Evolutionary conservation across 1,140 invertebrate genomes (phyloP), one percentile per base, ranked within the genome.

Genomic region (Hylaeus anthracinus): DNA sequence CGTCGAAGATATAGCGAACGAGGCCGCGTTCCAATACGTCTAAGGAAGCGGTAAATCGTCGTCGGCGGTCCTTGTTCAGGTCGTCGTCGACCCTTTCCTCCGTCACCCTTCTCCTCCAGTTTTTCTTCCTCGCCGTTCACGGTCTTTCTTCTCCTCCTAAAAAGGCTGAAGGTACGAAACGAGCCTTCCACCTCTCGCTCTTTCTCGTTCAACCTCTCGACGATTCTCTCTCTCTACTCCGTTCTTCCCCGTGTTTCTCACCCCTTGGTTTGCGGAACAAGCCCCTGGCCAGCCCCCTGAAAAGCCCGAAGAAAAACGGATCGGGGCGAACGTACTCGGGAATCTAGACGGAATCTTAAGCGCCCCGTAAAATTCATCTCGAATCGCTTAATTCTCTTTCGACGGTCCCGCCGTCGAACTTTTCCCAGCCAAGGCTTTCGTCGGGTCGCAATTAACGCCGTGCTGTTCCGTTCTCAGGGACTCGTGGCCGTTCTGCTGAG

Each of bases 341-440:
- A 83, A 79, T 81, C 81, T 69, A 81, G 83, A 9, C 69, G 80
- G 80, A 78, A 84, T 82, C 75, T 83, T 77, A 85, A 85, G 75
- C 81, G 65, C 72, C 53, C 81, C 83, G 80, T 83, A 78, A 83
- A 85, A 83, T 72, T 85, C 65, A 77, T 82, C 80, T 79, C 73
- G 74, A 77, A 85, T 85, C 83, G 80, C 81, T 82, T 85, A 85
- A 82, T 85, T 81, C 82, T 82, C 81, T 75, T 79, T 81, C 69
- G 72, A 81, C 72, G 63, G 79, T 55, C 56, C 53, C 70, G 66
- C 61, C 61, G 77, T 79, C 77, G 64, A 83, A 78, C 72, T 81
- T 75, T 83, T 71, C 76, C 53, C 80, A 65, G 3, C 41, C 60
- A 55, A 48, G 51, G n/a, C 60, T 67, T 67, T 67, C 63, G 65